Base-by-base conservation (phyloP, 1,140 invertebrate species). In the Drosophila ercepeae region DNA sequence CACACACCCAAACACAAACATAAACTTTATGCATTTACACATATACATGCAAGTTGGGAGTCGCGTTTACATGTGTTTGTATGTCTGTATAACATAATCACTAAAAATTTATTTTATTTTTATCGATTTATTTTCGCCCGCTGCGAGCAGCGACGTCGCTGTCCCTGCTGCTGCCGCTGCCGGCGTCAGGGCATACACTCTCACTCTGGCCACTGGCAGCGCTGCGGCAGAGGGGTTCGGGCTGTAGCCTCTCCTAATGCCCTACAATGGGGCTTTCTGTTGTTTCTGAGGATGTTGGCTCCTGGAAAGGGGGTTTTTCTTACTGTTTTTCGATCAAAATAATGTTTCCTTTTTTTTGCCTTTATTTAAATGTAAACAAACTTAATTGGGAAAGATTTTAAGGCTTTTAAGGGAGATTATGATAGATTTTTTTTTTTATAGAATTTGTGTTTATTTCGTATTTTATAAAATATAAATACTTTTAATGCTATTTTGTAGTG, bases 21-120 rank as follows among this genome's bases (percentile, higher is more conserved):
- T 16, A 48, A 19, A 63, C 44, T 54, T 72, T 39, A 49, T 53
- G 67, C 41, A 52, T 52, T 16, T n/a, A 44, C 61, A 61, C 60
- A 48, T 21, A 60, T 52, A 32, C 44, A 49, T 23, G 18, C 75
- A 49, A 48, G 46, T 51, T 41, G n/a, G n/a, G n/a, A n/a, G n/a
- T n/a, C n/a, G n/a, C n/a, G n/a, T 49, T 29, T 76, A 50, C 68
- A 39, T 69, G 46, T 57, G 50, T 79, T 16, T 39, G 36, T 14
- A 8, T 18, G 39, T 42, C 16, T 14, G 67, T 86, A 84, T 78
- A 84, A 74, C 81, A 84, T 84, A 81, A 83, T 84, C 86, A 89
- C 84, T 76, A 89, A 74, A 88, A 88, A 89, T 89, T 88, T 88
- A 88, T 88, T 88, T 88, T 88, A 88, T 88, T 88, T 88, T 88